Conservation (phyloP, 2,797 vertebrate genomes). For the Onychomys torridus region DNA sequence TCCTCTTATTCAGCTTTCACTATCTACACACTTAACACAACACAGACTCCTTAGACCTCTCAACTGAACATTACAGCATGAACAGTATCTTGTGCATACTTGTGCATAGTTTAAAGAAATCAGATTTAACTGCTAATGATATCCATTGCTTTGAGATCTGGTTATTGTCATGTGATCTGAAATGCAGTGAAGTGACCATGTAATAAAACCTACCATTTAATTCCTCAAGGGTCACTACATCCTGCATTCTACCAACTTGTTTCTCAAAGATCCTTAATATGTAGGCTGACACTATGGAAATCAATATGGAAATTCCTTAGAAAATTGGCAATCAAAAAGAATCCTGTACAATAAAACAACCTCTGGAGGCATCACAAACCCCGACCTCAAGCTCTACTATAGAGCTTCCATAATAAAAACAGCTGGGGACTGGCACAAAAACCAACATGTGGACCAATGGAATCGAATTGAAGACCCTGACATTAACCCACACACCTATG, state of each 20-base stretch:
- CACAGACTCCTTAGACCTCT: neutral
- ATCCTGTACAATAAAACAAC: no score
- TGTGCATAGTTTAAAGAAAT: neutral
- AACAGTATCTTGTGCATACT: neutral
- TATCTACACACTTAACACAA: no score
- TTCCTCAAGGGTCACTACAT: neutral
- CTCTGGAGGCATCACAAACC: no score
- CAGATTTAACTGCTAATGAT: neutral
- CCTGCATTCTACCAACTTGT: neutral
- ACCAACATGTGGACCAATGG: no score
- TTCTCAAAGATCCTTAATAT: neutral
- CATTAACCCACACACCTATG: no score
- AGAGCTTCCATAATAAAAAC: no score
- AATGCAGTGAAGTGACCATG: neutral
- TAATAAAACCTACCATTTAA: neutral
- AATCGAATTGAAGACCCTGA: no score
- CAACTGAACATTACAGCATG: neutral
- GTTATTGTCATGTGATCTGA: neutral
- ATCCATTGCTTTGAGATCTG: neutral
- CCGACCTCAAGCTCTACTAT: no score
- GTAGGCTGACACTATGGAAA: neutral
- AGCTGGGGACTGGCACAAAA: no score
- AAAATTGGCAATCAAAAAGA: neutral
- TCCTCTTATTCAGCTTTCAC: neutral
- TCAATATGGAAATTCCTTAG: neutral